Percentiles rank a stretch among this genome's conserved stretches.
Evolutionary conservation across 2,113 vertebrate genomes (phyloP).

Genomic region (Trematocara marginatum): DNA sequence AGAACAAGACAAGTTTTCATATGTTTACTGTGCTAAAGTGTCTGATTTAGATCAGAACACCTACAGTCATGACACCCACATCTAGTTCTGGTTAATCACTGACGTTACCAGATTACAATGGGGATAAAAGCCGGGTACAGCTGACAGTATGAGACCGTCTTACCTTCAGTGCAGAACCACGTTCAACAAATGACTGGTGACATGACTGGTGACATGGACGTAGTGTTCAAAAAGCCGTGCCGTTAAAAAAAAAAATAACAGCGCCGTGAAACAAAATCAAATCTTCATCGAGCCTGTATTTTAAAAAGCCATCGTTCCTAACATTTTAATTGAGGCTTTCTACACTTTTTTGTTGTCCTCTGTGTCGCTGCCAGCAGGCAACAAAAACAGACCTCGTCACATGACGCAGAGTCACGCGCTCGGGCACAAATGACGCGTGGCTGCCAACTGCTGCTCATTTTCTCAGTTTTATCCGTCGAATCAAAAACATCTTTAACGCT

Average conservation of each 20-base stretch:
- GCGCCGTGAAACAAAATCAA: neutral
- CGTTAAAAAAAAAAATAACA: neutral
- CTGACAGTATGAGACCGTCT: neutral
- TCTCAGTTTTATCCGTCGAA: neutral
- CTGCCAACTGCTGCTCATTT: neutral
- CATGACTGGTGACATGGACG: neutral
- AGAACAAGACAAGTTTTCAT: neutral
- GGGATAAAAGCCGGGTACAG: neutral
- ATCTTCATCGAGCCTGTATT: neutral
- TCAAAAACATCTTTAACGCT: neutral
- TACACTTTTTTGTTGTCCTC: neutral
- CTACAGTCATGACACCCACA: neutral
- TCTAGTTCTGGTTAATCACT: neutral
- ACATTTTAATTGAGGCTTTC: neutral
- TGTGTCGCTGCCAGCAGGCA: neutral
- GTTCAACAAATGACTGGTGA: neutral
- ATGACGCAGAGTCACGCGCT: conserved; percentile 59
- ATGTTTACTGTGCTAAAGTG: neutral
- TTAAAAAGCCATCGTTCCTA: neutral
- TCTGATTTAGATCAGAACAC: neutral
- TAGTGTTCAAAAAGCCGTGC: neutral
- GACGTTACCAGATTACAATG: neutral
- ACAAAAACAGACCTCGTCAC: conserved; percentile 37
- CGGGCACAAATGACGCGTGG: neutral
- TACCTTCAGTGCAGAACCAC: conserved; percentile 40